phyloP scores from a whole-genome alignment of 2,797 vertebrate species.

The Monodelphis domestica region DNA sequence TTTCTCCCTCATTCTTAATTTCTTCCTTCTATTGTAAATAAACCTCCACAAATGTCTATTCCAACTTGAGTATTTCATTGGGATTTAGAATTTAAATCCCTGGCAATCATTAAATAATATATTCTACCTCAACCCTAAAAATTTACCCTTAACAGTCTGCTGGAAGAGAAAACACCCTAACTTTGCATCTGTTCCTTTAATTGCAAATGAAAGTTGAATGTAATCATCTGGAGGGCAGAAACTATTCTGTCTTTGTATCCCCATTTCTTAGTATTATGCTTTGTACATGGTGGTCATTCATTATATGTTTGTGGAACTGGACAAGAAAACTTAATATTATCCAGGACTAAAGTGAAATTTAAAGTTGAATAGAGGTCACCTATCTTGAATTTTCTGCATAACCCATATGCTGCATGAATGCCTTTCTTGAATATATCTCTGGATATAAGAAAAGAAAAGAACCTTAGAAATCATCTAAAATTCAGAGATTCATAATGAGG shows the following conservation, averaged over 20 bases:
- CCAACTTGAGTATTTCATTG: too few species aligned
- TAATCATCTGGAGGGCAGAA: background rate
- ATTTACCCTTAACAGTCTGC: too few species aligned
- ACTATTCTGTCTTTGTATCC: background rate
- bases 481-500: background rate
- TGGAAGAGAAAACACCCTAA: background rate
- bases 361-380: background rate
- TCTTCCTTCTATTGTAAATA: too few species aligned
- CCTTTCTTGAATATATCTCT: background rate
- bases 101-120: too few species aligned
- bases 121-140: too few species aligned
- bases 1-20: too few species aligned
- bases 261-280: background rate
- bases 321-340: background rate
- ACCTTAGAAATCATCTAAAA: background rate
- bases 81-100: too few species aligned
- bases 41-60: too few species aligned
- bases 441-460: background rate
- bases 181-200: background rate
- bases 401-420: background rate
- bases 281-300: background rate
- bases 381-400: background rate
- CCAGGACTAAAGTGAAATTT: background rate
- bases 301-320: background rate
- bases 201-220: background rate